Evolutionary conservation across 2,888 invertebrate species (phyloP).

Genomic region (Automeris io): DNA sequence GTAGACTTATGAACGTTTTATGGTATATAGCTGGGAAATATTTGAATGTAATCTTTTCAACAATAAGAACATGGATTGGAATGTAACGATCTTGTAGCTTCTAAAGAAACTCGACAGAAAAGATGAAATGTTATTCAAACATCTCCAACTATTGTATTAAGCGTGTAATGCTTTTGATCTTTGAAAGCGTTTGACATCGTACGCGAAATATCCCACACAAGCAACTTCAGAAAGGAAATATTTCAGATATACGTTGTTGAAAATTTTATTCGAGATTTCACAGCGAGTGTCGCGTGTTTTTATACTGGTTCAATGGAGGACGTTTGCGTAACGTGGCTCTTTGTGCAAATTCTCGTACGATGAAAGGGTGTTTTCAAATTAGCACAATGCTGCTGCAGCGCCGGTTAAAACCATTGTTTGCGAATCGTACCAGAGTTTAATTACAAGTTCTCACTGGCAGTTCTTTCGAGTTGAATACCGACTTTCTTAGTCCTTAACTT

Average conservation of each 20-base stretch:
- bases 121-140: too few species aligned
- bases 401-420: background rate
- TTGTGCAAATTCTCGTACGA: constrained; percentile 23
- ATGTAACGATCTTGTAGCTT: too few species aligned
- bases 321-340: constrained; percentile 34
- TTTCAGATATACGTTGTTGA: constrained; percentile 35
- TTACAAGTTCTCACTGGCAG: background rate
- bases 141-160: too few species aligned
- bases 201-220: background rate
- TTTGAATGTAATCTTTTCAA: too few species aligned
- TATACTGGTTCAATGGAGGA: constrained; percentile 50
- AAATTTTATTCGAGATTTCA: constrained; percentile 32
- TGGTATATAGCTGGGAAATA: too few species aligned
- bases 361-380: constrained; percentile 34
- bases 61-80: too few species aligned
- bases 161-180: constrained; percentile 2
- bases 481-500: too few species aligned
- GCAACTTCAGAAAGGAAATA: background rate
- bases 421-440: background rate
- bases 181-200: background rate
- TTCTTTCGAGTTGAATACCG: too few species aligned
- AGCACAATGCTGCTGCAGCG: constrained; percentile 14
- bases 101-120: too few species aligned
- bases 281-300: constrained; percentile 36
- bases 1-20: too few species aligned